phyloP scores from a whole-genome alignment of 2,797 vertebrate species.

The Sebastes hubbsi region DNA sequence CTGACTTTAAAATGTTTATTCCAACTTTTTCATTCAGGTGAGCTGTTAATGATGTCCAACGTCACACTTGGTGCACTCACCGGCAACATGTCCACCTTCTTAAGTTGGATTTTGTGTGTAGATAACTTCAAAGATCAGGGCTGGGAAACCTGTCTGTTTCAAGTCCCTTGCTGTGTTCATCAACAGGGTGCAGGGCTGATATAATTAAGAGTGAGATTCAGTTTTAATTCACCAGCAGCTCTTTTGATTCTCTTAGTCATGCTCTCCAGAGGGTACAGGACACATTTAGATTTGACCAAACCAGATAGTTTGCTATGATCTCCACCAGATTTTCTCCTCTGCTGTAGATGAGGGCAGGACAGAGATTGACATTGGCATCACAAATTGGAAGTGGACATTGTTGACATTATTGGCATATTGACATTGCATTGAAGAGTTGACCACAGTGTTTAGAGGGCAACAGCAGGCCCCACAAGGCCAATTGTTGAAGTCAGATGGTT shows the following conservation, averaged over 20 bases:
- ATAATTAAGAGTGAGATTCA: background rate
- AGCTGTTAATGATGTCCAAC: background rate
- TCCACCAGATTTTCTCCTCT: background rate
- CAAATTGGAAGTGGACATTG: slow-evolving; percentile 26
- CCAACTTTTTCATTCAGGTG: background rate
- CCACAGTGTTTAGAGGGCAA: slow-evolving; percentile 21
- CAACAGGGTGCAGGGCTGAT: background rate
- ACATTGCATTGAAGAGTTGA: slow-evolving; percentile 24
- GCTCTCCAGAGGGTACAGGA: background rate
- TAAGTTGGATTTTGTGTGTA: background rate
- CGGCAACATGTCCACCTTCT: background rate
- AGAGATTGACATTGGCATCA: slow-evolving; percentile 34
- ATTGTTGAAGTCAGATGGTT: background rate
- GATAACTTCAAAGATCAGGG: background rate
- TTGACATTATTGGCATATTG: slow-evolving; percentile 50
- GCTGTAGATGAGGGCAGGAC: slow-evolving; percentile 1
- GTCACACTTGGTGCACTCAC: no score
- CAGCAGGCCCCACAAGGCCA: background rate
- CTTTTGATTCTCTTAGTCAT: background rate
- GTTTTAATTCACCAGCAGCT: background rate
- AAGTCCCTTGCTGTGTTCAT: background rate
- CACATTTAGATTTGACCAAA: background rate
- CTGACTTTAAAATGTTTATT: background rate
- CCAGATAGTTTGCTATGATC: background rate
- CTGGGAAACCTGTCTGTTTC: background rate